A percentile compares a stretch with the other conserved stretches of the same genome.
phyloP scores from a whole-genome alignment of 2,113 vertebrate species.

The Turnix velox region DNA sequence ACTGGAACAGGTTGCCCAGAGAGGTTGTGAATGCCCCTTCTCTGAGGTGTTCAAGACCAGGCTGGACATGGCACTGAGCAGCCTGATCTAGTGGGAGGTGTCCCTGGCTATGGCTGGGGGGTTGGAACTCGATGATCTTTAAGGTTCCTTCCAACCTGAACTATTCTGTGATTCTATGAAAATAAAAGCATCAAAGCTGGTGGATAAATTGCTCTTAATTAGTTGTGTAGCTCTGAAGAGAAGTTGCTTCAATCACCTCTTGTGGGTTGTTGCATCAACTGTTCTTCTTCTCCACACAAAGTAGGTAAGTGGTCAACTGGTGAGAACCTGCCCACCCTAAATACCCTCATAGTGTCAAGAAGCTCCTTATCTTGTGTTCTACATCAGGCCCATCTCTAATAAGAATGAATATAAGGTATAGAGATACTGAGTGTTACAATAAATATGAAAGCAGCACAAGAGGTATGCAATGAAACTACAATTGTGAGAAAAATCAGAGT shows the following conservation, averaged over 20 bases:
- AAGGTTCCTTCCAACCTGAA: no score
- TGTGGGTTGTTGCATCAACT: neutral
- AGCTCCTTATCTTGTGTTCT: neutral
- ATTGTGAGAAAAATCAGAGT: slow-evolving; percentile 41
- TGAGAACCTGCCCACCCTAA: neutral
- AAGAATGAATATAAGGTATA: neutral
- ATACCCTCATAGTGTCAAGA: neutral
- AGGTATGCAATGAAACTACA: slow-evolving; percentile 20
- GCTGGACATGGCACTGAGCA: no score
- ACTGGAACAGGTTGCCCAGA: no score
- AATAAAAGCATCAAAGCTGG: neutral
- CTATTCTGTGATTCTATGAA: no score
- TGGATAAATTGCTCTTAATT: neutral
- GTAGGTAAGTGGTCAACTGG: neutral
- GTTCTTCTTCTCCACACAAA: neutral
- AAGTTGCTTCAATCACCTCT: neutral
- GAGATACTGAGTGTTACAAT: neutral
- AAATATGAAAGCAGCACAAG: neutral
- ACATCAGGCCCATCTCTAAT: neutral
- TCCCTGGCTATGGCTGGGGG: no score
- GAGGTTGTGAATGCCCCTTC: no score
- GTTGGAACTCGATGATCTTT: no score
- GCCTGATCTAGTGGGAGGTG: no score
- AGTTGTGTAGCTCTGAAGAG: neutral
- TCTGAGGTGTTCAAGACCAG: no score